Conservation (phyloP, 1,140 invertebrate genomes). For the Trachelipus rathkii region DNA sequence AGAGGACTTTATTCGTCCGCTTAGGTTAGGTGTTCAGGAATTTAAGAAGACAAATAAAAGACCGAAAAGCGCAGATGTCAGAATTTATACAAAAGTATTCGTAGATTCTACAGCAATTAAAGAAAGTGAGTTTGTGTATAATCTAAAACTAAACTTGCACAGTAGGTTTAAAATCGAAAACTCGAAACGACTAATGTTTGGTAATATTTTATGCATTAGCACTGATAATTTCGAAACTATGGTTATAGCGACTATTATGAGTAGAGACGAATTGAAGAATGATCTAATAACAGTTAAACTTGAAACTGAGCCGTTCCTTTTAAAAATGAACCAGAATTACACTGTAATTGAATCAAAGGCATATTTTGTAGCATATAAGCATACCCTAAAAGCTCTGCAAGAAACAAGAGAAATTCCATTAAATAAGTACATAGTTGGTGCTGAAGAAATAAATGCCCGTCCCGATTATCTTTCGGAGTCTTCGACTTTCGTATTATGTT, state of each 20-base stretch:
- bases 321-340: conserved; percentile 17
- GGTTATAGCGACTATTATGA: conserved; percentile 62
- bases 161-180: conserved; percentile 39
- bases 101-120: conserved; percentile 24
- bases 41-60: conserved; percentile 31
- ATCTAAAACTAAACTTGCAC: conserved; percentile 21
- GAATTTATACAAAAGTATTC: conserved; percentile 35
- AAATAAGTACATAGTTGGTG: conserved; percentile 47
- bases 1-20: conserved; percentile 52
- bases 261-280: conserved; percentile 54
- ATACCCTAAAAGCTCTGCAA: conserved; percentile 52
- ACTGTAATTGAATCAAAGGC: conserved; percentile 54
- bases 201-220: conserved; percentile 68
- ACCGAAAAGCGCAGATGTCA: conserved; percentile 20
- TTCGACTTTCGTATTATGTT: conserved; percentile 30
- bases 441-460: conserved; percentile 24
- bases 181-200: conserved; percentile 63
- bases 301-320: conserved; percentile 50
- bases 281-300: conserved; percentile 56
- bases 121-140: conserved; percentile 20
- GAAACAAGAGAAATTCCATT: conserved; percentile 51
- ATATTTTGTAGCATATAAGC: conserved; percentile 55
- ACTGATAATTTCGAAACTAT: conserved; percentile 63
- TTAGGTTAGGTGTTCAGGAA: conserved; percentile 31
- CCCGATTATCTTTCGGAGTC: conserved; percentile 29